A percentile compares a stretch with the other conserved stretches of the same genome.
phyloP scores from a whole-genome alignment of 2,113 vertebrate genomes.

The Cyphomyrus discorhynchus region DNA sequence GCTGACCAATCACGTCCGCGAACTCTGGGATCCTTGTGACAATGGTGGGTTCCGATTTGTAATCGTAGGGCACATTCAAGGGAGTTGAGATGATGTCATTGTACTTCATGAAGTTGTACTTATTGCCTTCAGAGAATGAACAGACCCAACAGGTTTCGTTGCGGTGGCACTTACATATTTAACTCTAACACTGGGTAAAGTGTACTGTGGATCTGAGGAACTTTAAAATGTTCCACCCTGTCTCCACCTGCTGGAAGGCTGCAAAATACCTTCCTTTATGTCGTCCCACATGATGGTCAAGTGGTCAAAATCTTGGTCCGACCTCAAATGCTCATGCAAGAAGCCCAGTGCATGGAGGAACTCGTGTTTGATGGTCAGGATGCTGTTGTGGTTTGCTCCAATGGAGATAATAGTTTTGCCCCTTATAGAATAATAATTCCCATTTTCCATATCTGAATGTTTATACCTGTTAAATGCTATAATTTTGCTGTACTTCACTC shows the following conservation, averaged over 20 bases:
- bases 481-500: no score
- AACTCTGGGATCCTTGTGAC: constrained; percentile 79
- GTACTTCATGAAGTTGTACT: constrained; percentile 70
- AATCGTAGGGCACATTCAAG: constrained; percentile 81
- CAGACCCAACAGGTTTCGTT: neutral
- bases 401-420: neutral
- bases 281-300: constrained; percentile 71
- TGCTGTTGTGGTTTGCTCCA: constrained; percentile 43
- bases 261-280: constrained; percentile 43
- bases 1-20: constrained; percentile 79
- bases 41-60: constrained; percentile 78
- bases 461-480: no score
- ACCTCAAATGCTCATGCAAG: constrained; percentile 84
- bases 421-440: no score
- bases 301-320: constrained; percentile 73
- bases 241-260: neutral
- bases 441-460: no score
- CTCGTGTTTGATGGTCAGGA: constrained; percentile 56
- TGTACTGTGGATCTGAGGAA: neutral
- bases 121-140: constrained; percentile 55
- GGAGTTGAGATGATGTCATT: constrained; percentile 58
- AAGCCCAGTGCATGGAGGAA: constrained; percentile 82
- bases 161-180: neutral
- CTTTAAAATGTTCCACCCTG: neutral
- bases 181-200: neutral